Evolutionary conservation across 2,797 vertebrate species (phyloP).

Genomic region (Pseudopleuronectes americanus): DNA sequence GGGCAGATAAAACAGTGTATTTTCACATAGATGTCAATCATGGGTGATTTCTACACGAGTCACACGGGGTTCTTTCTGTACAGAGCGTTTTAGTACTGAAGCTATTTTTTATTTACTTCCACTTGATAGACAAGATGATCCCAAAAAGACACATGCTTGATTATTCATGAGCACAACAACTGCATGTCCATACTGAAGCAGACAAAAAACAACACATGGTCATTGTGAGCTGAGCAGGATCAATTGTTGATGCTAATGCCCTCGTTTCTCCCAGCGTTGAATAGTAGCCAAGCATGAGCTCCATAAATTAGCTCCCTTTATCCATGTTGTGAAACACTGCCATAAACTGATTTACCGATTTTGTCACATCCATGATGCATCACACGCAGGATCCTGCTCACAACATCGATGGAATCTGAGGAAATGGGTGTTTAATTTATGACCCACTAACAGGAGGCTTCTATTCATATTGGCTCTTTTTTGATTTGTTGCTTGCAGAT

Average conservation of each 20-base stretch:
- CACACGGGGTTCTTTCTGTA: neutral
- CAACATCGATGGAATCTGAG: slow-evolving; percentile 49
- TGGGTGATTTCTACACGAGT: neutral
- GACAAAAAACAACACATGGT: neutral
- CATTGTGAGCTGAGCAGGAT: neutral
- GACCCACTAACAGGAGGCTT: slow-evolving; percentile 59
- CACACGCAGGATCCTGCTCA: slow-evolving; percentile 46
- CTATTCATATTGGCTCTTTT: slow-evolving; percentile 65
- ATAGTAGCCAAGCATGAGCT: slow-evolving; percentile 18
- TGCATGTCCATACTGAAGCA: neutral
- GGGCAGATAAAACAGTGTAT: neutral
- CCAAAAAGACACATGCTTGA: neutral
- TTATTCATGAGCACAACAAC: slow-evolving; percentile 1
- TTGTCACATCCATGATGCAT: slow-evolving; percentile 63
- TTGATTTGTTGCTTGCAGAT: slow-evolving; percentile 63
- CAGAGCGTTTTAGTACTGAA: neutral
- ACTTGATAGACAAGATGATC: neutral
- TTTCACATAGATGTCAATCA: neutral
- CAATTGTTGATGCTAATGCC: neutral
- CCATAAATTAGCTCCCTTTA: slow-evolving; percentile 47
- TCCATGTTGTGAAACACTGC: slow-evolving; percentile 33
- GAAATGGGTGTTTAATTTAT: slow-evolving; percentile 73
- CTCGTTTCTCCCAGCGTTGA: slow-evolving; percentile 9
- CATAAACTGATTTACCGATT: slow-evolving; percentile 62
- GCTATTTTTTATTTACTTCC: neutral